These are phyloP conservation scores for Drosophila miranda DNA, from an alignment of 1,140 invertebrate genomes.

Conservation along the genomic window DNA sequence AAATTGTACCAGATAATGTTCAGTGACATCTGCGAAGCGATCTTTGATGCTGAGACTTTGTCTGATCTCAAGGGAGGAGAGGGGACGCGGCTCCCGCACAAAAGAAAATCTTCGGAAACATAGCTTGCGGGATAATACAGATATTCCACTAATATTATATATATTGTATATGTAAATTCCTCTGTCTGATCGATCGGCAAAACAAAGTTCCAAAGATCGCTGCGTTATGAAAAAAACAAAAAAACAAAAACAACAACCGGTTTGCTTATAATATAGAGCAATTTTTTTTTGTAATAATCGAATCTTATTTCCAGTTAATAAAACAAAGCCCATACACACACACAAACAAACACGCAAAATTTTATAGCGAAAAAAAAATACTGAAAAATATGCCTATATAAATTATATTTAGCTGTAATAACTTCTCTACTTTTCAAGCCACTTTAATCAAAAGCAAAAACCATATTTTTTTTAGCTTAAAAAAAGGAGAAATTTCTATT, in stretches of 20 bases:
- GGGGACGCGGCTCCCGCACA: background rate
- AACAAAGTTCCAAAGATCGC: slow-evolving; percentile 21
- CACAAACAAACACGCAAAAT: slow-evolving; percentile 38
- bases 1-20: slow-evolving; percentile 48
- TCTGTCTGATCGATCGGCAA: slow-evolving; percentile 24
- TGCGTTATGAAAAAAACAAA: slow-evolving; percentile 13
- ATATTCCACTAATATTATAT: slow-evolving; percentile 33
- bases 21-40: slow-evolving; percentile 21
- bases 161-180: background rate
- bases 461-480: slow-evolving; percentile 52
- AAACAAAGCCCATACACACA: slow-evolving; percentile 18
- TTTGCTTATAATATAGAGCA: slow-evolving; percentile 41
- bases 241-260: slow-evolving; percentile 13
- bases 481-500: background rate
- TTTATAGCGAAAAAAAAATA: slow-evolving; percentile 53
- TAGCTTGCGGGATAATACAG: background rate
- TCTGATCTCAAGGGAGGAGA: slow-evolving; percentile 40
- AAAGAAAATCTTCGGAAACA: too few relatives aligned
- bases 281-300: slow-evolving; percentile 49
- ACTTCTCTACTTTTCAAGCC: slow-evolving; percentile 59
- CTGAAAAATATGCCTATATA: slow-evolving; percentile 44
- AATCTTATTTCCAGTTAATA: slow-evolving; percentile 45
- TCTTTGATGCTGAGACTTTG: slow-evolving; percentile 25
- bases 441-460: slow-evolving; percentile 52
- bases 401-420: slow-evolving; percentile 58